Percentiles rank a stretch among this genome's conserved stretches.
Evolutionary conservation across 2,113 vertebrate species (phyloP).

Genomic region (Oreochromis aureus): DNA sequence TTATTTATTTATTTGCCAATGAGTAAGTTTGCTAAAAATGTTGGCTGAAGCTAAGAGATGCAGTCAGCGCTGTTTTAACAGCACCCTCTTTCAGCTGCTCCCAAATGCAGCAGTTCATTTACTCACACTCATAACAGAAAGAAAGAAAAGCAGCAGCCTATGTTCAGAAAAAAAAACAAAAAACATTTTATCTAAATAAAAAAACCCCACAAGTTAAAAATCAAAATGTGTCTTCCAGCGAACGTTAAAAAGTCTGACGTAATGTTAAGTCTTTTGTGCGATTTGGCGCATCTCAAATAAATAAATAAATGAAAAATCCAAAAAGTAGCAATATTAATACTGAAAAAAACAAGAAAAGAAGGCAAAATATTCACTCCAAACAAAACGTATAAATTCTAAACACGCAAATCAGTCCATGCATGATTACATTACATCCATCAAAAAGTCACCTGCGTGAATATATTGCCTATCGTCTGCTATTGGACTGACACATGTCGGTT

Average conservation of each 20-base stretch:
- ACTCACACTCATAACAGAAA: background rate
- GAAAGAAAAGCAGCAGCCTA: background rate
- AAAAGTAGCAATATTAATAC: background rate
- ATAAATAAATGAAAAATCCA: background rate
- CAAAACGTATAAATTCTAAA: background rate
- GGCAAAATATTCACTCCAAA: background rate
- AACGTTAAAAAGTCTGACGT: background rate
- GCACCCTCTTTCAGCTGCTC: background rate
- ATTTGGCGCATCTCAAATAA: background rate
- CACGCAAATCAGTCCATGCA: background rate
- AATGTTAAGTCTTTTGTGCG: background rate
- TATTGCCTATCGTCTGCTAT: background rate
- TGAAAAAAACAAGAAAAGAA: background rate
- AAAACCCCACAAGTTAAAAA: accelerated
- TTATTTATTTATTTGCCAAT: background rate
- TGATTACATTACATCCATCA: background rate
- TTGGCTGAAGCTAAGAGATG: background rate
- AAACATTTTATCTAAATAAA: background rate
- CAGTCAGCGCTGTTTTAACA: background rate
- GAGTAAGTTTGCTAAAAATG: background rate
- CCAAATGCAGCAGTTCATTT: background rate
- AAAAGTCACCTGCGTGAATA: background rate
- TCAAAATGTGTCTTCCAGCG: background rate
- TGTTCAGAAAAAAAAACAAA: background rate
- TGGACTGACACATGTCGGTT: background rate